These are phyloP conservation scores for Urophycis tenuis DNA, from an alignment of 2,797 vertebrate genomes.

Conservation along the genomic window DNA sequence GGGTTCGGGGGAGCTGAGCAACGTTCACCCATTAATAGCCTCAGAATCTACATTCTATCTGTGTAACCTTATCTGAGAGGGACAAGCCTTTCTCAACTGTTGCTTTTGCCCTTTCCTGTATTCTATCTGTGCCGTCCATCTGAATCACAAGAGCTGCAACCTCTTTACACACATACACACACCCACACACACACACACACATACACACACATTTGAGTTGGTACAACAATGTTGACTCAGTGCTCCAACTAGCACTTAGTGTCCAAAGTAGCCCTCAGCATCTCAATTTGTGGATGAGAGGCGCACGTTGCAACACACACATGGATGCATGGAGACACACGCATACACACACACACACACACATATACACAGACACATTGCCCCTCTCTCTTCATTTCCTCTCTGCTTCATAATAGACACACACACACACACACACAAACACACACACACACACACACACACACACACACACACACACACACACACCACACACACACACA, in stretches of 20 bases:
- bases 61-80: slow-evolving; percentile 20
- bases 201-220: slow-evolving; percentile 23
- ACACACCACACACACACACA: slow-evolving; percentile 11
- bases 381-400: neutral
- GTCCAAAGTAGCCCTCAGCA: neutral
- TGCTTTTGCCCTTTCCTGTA: slow-evolving; percentile 13
- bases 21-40: neutral
- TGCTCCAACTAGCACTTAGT: slow-evolving; percentile 6
- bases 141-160: slow-evolving; percentile 25
- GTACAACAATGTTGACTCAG: slow-evolving; percentile 23
- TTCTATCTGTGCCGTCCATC: slow-evolving; percentile 17
- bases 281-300: slow-evolving; percentile 7
- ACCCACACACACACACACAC: too few relatives aligned
- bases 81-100: neutral
- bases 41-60: slow-evolving; percentile 14
- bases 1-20: neutral
- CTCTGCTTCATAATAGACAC: neutral
- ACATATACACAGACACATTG: too few relatives aligned
- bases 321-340: neutral
- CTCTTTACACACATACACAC: neutral
- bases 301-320: slow-evolving; percentile 1
- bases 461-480: slow-evolving; percentile 12
- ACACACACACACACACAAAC: slow-evolving; percentile 2
- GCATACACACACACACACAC: slow-evolving; percentile 12
- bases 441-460: slow-evolving; percentile 7